A percentile compares a stretch with the other conserved stretches of the same genome.
phyloP scores from a whole-genome alignment of 2,888 invertebrate genomes.

The Metopia argyrocephala region DNA sequence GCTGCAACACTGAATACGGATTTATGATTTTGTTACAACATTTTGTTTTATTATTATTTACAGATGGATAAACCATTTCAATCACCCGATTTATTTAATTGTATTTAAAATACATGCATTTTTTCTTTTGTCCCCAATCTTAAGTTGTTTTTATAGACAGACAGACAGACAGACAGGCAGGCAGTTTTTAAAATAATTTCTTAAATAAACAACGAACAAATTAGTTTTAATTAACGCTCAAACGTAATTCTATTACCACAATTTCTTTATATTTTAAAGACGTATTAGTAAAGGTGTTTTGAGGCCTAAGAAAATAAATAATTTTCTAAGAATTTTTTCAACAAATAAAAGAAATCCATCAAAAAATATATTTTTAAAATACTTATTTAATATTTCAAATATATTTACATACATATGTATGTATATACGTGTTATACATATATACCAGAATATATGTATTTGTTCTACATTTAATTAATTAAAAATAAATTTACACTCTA shows the following conservation, averaged over 20 bases:
- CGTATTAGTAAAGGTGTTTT: too few species aligned
- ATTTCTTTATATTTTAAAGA: not conserved
- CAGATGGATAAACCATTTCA: not conserved
- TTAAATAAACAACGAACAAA: slow-evolving; percentile 38
- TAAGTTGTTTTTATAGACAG: slow-evolving; percentile 61
- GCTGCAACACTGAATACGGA: not conserved
- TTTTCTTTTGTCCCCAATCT: slow-evolving; percentile 35
- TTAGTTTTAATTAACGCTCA: slow-evolving; percentile 54
- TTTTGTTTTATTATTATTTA: not conserved
- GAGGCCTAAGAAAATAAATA: too few species aligned
- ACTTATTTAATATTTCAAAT: too few species aligned
- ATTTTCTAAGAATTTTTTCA: too few species aligned
- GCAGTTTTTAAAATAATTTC: slow-evolving; percentile 44
- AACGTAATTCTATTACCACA: slow-evolving; percentile 39
- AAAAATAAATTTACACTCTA: too few species aligned
- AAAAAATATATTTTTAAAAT: too few species aligned
- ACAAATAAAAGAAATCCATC: too few species aligned
- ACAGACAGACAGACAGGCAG: too few species aligned
- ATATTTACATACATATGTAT: too few species aligned
- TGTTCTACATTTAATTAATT: too few species aligned
- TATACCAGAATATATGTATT: too few species aligned
- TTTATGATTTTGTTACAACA: not conserved
- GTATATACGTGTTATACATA: too few species aligned
- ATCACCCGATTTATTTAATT: not conserved
- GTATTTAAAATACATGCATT: slow-evolving; percentile 26